Evolutionary conservation across 2,797 vertebrate genomes (phyloP).

Genomic region (Cygnus olor): DNA sequence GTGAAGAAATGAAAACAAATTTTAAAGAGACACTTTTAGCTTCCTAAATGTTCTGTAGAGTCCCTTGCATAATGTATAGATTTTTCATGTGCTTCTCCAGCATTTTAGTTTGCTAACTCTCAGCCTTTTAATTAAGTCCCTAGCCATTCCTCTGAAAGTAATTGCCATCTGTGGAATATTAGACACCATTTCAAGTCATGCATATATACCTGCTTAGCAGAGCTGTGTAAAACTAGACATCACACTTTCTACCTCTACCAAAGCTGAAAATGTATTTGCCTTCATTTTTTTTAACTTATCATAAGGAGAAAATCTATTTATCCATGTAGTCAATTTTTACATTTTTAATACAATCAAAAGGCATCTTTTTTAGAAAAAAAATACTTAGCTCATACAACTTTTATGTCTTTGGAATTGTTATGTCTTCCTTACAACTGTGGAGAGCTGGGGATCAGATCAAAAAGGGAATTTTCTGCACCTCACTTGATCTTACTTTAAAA

Average conservation of each 20-base stretch:
- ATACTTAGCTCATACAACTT: background rate
- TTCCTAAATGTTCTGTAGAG: slow-evolving; percentile 68
- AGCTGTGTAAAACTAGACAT: slow-evolving; percentile 53
- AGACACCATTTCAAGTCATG: slow-evolving; percentile 70
- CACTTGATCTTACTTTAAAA: background rate
- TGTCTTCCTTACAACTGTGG: background rate
- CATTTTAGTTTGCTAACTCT: slow-evolving; percentile 72
- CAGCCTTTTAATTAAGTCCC: slow-evolving; percentile 79
- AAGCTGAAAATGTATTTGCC: slow-evolving; percentile 65
- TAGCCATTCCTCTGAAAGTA: slow-evolving; percentile 76
- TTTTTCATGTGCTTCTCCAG: slow-evolving; percentile 72
- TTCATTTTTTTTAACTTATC: slow-evolving; percentile 50
- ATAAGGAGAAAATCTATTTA: slow-evolving; percentile 61
- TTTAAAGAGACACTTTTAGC: slow-evolving; percentile 57
- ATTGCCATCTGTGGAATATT: slow-evolving; percentile 78
- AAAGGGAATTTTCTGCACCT: background rate
- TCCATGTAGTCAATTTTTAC: slow-evolving; percentile 69
- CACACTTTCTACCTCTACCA: slow-evolving; percentile 56
- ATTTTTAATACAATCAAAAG: slow-evolving; percentile 73
- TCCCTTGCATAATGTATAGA: slow-evolving; percentile 71
- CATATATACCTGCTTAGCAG: slow-evolving; percentile 56
- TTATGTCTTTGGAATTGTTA: slow-evolving; percentile 31
- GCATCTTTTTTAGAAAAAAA: slow-evolving; percentile 57
- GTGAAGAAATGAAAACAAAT: slow-evolving; percentile 51
- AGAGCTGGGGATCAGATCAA: background rate